phyloP scores from a whole-genome alignment of 1,140 invertebrate species.

The Drosophila elegans region DNA sequence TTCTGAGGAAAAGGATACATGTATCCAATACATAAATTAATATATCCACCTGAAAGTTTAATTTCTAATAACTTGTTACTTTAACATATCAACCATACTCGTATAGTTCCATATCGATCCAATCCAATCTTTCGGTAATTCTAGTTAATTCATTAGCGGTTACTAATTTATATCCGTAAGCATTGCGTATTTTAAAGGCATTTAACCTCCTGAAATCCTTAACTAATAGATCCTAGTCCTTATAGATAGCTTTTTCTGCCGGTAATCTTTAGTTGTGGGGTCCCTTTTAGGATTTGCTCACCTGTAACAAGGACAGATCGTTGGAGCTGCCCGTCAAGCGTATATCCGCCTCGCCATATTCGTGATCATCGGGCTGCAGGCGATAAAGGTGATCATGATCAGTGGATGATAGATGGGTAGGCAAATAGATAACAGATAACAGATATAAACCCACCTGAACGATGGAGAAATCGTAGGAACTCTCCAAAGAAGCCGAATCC shows the following conservation, averaged over 20 bases:
- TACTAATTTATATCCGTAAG: too few species aligned
- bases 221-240: not conserved
- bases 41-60: too few species aligned
- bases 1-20: too few species aligned
- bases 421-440: too few species aligned
- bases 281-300: conserved; percentile 7
- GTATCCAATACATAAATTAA: too few species aligned
- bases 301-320: conserved; percentile 52
- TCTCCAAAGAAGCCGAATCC: conserved; percentile 29
- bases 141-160: too few species aligned
- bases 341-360: conserved; percentile 45
- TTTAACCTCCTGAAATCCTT: too few species aligned
- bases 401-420: not conserved
- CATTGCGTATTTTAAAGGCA: too few species aligned
- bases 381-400: not conserved
- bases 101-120: too few species aligned
- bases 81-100: too few species aligned
- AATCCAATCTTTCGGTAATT: too few species aligned
- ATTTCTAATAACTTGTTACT: too few species aligned
- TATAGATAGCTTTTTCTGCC: not conserved
- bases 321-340: conserved; percentile 35
- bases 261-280: not conserved
- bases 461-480: conserved; percentile 28
- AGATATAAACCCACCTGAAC: conserved; percentile 26
- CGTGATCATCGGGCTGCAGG: conserved; percentile 38